Conservation (phyloP, 2,113 vertebrate species). For the Columba janthina region DNA sequence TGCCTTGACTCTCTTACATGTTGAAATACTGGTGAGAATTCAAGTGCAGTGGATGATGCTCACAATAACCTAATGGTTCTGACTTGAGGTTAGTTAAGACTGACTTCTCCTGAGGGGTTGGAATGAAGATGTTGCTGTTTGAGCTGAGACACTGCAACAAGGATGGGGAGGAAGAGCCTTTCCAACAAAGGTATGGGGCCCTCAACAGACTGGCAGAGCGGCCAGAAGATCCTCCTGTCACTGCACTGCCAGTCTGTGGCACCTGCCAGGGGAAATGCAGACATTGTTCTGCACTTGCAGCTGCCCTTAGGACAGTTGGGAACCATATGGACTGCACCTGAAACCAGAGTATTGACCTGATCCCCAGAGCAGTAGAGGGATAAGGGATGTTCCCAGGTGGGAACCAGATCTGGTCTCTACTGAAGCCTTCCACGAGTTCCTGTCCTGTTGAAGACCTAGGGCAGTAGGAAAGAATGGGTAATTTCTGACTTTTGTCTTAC, state of each 20-base stretch:
- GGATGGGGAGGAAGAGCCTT: neutral
- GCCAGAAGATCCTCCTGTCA: neutral
- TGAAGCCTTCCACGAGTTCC: neutral
- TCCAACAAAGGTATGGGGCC: neutral
- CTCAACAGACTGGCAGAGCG: accelerated
- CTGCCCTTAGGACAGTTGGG: neutral
- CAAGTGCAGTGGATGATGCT: neutral
- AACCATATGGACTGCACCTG: neutral
- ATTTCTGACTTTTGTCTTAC: neutral
- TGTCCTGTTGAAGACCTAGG: neutral
- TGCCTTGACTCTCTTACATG: neutral
- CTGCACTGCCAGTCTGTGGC: neutral
- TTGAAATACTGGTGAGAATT: neutral
- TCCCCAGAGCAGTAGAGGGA: neutral
- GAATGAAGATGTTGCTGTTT: neutral
- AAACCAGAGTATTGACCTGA: neutral
- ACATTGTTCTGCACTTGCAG: neutral
- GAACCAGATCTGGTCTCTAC: neutral
- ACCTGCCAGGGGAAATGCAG: neutral
- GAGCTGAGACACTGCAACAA: neutral
- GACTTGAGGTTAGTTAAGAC: neutral
- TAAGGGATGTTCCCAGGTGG: neutral
- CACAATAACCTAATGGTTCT: neutral
- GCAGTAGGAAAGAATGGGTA: neutral
- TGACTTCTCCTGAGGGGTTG: neutral